These are phyloP conservation scores for Antheraea mylitta DNA, from an alignment of 1,140 invertebrate genomes.

Conservation along the genomic window DNA sequence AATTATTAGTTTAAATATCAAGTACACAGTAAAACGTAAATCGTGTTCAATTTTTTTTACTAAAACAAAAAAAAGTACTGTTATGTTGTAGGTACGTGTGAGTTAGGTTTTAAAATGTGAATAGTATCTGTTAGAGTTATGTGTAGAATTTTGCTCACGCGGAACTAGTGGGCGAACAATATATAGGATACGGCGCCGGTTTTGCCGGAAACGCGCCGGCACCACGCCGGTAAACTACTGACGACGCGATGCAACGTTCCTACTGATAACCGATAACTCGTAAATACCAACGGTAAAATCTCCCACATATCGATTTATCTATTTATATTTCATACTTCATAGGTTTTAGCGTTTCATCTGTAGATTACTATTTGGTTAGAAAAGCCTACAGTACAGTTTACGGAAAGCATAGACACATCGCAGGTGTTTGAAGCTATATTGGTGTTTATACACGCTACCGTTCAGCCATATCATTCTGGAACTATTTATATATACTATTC, in stretches of 20 bases:
- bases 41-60: neutral
- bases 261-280: constrained; percentile 19
- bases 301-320: constrained; percentile 5
- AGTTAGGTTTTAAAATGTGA: neutral
- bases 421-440: too few relatives aligned
- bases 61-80: neutral
- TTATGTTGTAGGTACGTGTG: neutral
- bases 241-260: constrained; percentile 12
- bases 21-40: neutral
- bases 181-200: constrained; percentile 32
- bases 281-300: neutral
- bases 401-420: too few relatives aligned
- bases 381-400: too few relatives aligned
- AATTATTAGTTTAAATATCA: too few relatives aligned
- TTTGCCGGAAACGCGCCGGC: constrained; percentile 28
- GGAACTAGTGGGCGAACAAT: constrained; percentile 25
- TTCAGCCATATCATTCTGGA: too few relatives aligned
- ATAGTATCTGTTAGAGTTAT: constrained; percentile 19
- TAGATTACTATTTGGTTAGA: too few relatives aligned
- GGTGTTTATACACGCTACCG: too few relatives aligned
- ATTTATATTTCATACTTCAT: neutral
- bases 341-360: too few relatives aligned
- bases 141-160: constrained; percentile 30
- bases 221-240: constrained; percentile 17
- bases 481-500: too few relatives aligned